Percentiles rank a stretch among this genome's conserved stretches.
Evolutionary conservation across 2,113 vertebrate genomes (phyloP).

Genomic region (Pterocles burchelli): DNA sequence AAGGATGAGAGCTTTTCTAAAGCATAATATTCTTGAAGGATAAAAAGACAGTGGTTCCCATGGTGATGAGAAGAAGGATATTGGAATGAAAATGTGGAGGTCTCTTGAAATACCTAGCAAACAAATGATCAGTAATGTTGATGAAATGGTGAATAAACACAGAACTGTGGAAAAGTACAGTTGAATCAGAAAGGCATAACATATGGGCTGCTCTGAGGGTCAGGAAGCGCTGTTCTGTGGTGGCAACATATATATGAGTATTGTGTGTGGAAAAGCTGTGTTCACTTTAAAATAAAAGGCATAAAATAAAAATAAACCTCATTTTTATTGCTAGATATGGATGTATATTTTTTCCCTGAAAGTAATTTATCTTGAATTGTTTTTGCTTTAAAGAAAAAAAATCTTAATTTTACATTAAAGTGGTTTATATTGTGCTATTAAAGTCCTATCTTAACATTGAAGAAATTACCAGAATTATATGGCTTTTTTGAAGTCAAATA

Average conservation of each 20-base stretch:
- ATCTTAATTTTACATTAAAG: not conserved
- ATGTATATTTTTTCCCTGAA: not conserved
- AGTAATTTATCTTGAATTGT: not conserved
- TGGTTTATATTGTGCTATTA: not conserved
- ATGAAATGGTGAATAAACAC: not conserved
- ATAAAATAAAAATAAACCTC: too few relatives aligned
- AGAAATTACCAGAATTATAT: not conserved
- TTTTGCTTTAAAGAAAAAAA: not conserved
- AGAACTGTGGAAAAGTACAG: not conserved
- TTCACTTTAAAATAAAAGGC: not conserved
- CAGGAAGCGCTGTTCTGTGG: not conserved
- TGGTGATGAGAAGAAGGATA: slow-evolving; percentile 22
- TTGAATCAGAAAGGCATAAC: not conserved
- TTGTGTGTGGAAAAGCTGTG: not conserved
- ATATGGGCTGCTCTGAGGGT: not conserved
- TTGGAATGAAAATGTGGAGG: slow-evolving; percentile 5
- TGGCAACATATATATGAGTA: not conserved
- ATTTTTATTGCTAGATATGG: not conserved
- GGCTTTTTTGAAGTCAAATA: not conserved
- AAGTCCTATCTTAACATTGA: not conserved
- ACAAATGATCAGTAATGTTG: not conserved
- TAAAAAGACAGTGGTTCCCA: slow-evolving; percentile 28
- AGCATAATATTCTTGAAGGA: not conserved
- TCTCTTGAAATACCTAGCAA: slow-evolving; percentile 13
- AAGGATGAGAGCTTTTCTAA: slow-evolving; percentile 27